These are phyloP conservation scores for Pristionchus mayeri DNA, from an alignment of 2,888 invertebrate genomes.

Conservation along the genomic window DNA sequence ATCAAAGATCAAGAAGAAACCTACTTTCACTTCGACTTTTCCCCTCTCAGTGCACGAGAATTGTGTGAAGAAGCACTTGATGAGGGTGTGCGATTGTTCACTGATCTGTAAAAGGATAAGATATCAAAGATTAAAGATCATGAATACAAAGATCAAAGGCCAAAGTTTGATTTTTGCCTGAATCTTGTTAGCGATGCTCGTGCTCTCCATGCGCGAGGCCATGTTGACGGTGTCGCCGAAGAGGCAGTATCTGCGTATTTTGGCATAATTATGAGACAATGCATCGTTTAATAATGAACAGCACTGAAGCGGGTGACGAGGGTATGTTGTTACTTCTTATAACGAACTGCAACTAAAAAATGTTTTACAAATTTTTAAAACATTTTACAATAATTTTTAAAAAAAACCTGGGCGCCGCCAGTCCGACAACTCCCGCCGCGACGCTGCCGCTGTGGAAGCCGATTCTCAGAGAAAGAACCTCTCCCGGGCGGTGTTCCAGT, in stretches of 20 bases:
- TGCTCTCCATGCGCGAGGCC: slow-evolving; percentile 74
- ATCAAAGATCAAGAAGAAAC: neutral
- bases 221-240: slow-evolving; percentile 75
- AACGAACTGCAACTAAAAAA: too few relatives aligned
- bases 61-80: slow-evolving; percentile 73
- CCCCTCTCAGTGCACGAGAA: slow-evolving; percentile 71
- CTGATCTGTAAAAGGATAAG: slow-evolving; percentile 67
- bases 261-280: slow-evolving; percentile 53
- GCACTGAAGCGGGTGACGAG: too few relatives aligned
- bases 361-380: neutral
- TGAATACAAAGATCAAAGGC: too few relatives aligned
- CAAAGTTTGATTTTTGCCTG: too few relatives aligned
- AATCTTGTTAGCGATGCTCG: slow-evolving; percentile 73
- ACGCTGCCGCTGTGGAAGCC: slow-evolving; percentile 76
- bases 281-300: too few relatives aligned
- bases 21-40: slow-evolving; percentile 73
- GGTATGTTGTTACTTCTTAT: too few relatives aligned
- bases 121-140: too few relatives aligned
- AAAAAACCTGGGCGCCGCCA: slow-evolving; percentile 64
- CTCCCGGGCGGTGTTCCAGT: slow-evolving; percentile 73
- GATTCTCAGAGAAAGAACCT: slow-evolving; percentile 74
- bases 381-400: too few relatives aligned
- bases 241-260: slow-evolving; percentile 72
- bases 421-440: slow-evolving; percentile 75
- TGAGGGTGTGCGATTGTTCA: slow-evolving; percentile 71